Conservation (phyloP, 2,888 invertebrate species). For the Conops quadrifasciatus region DNA sequence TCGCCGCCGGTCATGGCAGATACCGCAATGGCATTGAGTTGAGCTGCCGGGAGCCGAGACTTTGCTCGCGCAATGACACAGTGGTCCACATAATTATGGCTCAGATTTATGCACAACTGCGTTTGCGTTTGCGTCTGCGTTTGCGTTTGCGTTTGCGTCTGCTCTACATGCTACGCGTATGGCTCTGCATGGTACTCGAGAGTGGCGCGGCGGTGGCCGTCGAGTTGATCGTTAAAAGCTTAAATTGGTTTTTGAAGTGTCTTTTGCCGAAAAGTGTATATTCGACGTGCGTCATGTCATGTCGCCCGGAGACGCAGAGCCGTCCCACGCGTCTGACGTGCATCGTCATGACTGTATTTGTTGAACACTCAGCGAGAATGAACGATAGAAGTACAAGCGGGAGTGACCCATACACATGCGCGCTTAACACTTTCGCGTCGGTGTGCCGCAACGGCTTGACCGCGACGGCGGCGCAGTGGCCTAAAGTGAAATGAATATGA, state of each 20-base stretch:
- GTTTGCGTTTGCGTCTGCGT: background rate
- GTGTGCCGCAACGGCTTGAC: too few species aligned
- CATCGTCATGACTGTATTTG: too few species aligned
- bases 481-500: too few species aligned
- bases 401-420: too few species aligned
- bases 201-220: background rate
- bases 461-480: too few species aligned
- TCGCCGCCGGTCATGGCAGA: constrained; percentile 2
- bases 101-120: constrained; percentile 15
- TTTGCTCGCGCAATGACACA: constrained; percentile 23
- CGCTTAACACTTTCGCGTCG: too few species aligned
- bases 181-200: background rate
- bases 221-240: constrained; percentile 9
- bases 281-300: background rate
- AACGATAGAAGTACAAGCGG: too few species aligned
- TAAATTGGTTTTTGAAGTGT: constrained; percentile 4
- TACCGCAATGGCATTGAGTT: background rate
- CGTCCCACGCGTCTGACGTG: background rate
- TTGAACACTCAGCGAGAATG: too few species aligned
- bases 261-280: background rate
- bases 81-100: constrained; percentile 19
- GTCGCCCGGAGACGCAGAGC: background rate
- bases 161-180: too few species aligned
- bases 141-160: background rate
- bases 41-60: background rate